Conservation (phyloP, 2,113 vertebrate species). For the Thunnus maccoyii region DNA sequence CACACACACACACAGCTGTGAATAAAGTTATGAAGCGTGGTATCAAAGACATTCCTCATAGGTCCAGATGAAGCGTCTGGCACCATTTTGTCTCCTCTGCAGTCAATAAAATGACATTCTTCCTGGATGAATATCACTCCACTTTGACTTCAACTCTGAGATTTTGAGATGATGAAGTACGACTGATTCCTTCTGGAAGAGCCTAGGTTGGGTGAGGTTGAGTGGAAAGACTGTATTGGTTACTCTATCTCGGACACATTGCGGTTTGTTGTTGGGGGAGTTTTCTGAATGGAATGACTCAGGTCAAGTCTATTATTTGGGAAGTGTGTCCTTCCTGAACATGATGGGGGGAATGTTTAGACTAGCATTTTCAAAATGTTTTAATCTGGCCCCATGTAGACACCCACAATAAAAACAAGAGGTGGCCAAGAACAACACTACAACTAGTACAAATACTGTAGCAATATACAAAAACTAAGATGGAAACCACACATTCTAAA, state of each 20-base stretch:
- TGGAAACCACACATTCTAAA: conserved; percentile 78
- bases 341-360: conserved; percentile 65
- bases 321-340: conserved; percentile 47
- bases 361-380: conserved; percentile 59
- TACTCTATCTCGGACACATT: neutral
- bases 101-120: conserved; percentile 50
- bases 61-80: conserved; percentile 51
- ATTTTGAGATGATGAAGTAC: conserved; percentile 20
- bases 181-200: neutral
- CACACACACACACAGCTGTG: conserved; percentile 26
- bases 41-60: conserved; percentile 65
- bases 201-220: conserved; percentile 4
- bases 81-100: conserved; percentile 33
- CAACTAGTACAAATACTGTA: conserved; percentile 75
- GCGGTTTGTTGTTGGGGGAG: neutral
- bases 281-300: conserved; percentile 61
- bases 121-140: conserved; percentile 43
- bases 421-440: conserved; percentile 71
- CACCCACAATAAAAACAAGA: conserved; percentile 67
- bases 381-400: conserved; percentile 63
- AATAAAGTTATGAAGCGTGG: conserved; percentile 51
- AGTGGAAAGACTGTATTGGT: neutral
- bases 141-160: neutral
- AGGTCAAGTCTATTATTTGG: conserved; percentile 20
- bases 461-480: conserved; percentile 74